These are phyloP conservation scores for Catotricha subobsoleta DNA, from an alignment of 2,888 invertebrate species.

Conservation along the genomic window DNA sequence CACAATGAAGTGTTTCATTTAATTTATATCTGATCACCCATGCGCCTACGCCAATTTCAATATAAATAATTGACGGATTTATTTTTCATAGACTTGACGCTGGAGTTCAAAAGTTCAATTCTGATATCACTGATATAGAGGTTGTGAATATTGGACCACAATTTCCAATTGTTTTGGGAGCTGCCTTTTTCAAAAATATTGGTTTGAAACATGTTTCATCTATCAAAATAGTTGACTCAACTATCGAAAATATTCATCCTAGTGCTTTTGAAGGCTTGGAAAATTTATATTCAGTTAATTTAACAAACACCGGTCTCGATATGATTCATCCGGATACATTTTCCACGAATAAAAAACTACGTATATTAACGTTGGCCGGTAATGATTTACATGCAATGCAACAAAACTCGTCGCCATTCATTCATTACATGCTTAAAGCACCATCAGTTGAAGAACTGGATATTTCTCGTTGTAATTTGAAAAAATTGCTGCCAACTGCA, in stretches of 20 bases:
- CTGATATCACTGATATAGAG: constrained; percentile 45
- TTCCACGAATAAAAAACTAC: constrained; percentile 43
- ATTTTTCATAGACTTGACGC: constrained; percentile 33
- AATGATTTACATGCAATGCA: constrained; percentile 38
- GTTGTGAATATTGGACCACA: constrained; percentile 43
- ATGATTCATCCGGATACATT: constrained; percentile 52
- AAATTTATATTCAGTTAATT: constrained; percentile 46
- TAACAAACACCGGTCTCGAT: constrained; percentile 48
- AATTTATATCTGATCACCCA: not conserved
- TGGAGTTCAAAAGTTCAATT: constrained; percentile 46
- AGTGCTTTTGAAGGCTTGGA: constrained; percentile 51
- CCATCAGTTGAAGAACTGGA: constrained; percentile 51
- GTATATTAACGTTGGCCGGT: constrained; percentile 45
- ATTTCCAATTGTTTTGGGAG: constrained; percentile 39
- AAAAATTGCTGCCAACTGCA: constrained; percentile 41
- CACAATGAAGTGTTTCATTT: not conserved
- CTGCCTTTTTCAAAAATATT: constrained; percentile 40
- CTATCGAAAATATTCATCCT: constrained; percentile 44
- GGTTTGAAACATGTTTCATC: constrained; percentile 47
- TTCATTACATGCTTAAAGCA: constrained; percentile 30
- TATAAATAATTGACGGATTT: not conserved
- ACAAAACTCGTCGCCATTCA: constrained; percentile 10
- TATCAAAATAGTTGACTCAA: constrained; percentile 49
- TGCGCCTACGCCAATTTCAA: not conserved
- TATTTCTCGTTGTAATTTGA: constrained; percentile 49